These are phyloP conservation scores for Rhinatrema bivittatum DNA, from an alignment of 2,797 vertebrate species.

Conservation along the genomic window DNA sequence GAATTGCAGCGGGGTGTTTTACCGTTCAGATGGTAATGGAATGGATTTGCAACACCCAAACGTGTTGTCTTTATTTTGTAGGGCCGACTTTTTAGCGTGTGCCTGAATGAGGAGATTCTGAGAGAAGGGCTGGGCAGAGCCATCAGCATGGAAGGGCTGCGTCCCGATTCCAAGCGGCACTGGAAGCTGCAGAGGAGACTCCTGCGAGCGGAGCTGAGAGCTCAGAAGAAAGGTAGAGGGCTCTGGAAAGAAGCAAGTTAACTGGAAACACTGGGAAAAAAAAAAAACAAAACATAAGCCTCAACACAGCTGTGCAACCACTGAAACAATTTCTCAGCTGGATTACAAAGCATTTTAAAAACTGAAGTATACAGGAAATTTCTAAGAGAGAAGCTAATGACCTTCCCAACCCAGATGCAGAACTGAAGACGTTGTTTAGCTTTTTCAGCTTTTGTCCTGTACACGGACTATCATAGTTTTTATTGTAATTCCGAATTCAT, in stretches of 20 bases:
- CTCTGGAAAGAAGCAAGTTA: conserved; percentile 76
- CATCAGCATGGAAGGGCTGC: conserved; percentile 58
- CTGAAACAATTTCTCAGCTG: conserved; percentile 34
- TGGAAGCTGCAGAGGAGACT: conserved; percentile 78
- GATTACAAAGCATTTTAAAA: conserved; percentile 19
- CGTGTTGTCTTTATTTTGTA: conserved; percentile 26
- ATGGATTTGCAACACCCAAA: too few relatives aligned
- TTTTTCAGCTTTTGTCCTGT: too few relatives aligned
- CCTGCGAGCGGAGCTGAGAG: conserved; percentile 77
- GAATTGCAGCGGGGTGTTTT: too few relatives aligned
- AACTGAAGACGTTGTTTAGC: too few relatives aligned
- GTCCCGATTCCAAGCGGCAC: conserved; percentile 58
- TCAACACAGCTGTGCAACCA: conserved; percentile 26
- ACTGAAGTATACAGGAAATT: neutral
- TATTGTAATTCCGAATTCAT: too few relatives aligned
- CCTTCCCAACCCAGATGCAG: too few relatives aligned
- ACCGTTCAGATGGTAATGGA: too few relatives aligned
- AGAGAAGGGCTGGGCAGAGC: conserved; percentile 74
- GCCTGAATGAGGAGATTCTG: conserved; percentile 80
- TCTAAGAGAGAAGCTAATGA: neutral
- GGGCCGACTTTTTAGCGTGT: conserved; percentile 61
- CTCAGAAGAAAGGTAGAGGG: conserved; percentile 72
- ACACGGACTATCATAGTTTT: too few relatives aligned
- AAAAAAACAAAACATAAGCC: conserved; percentile 16
- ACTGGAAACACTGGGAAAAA: conserved; percentile 47